Conservation (phyloP, 2,113 vertebrate species). For the Podarcis raffonei region DNA sequence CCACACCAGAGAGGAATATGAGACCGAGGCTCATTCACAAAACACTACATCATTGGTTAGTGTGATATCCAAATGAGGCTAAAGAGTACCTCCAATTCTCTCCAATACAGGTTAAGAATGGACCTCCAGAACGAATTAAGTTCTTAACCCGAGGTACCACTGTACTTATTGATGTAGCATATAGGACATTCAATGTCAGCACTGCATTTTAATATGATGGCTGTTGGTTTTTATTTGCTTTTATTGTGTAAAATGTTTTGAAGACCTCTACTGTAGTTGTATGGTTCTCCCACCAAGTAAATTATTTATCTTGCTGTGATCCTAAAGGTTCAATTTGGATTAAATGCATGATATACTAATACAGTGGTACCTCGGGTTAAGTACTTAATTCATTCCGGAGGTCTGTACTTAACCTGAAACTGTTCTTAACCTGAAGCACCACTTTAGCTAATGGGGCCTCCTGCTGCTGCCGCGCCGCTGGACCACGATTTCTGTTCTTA, state of each 20-base stretch:
- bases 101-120: background rate
- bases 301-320: background rate
- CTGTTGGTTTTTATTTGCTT: background rate
- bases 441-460: too few species aligned
- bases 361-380: too few species aligned
- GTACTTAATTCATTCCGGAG: too few species aligned
- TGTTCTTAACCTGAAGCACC: too few species aligned
- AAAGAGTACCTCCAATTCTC: background rate
- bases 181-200: background rate
- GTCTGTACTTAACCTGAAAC: too few species aligned
- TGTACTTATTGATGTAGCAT: background rate
- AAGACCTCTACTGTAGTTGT: background rate
- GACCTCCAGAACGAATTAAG: too few species aligned
- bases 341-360: background rate
- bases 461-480: too few species aligned
- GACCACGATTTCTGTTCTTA: too few species aligned
- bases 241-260: background rate
- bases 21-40: background rate
- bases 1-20: background rate
- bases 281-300: background rate
- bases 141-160: too few species aligned
- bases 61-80: background rate
- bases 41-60: background rate
- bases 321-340: slow-evolving; percentile 2
- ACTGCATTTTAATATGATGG: background rate